These are phyloP conservation scores for Brienomyrus brachyistius DNA, from an alignment of 2,113 vertebrate genomes.

Conservation along the genomic window DNA sequence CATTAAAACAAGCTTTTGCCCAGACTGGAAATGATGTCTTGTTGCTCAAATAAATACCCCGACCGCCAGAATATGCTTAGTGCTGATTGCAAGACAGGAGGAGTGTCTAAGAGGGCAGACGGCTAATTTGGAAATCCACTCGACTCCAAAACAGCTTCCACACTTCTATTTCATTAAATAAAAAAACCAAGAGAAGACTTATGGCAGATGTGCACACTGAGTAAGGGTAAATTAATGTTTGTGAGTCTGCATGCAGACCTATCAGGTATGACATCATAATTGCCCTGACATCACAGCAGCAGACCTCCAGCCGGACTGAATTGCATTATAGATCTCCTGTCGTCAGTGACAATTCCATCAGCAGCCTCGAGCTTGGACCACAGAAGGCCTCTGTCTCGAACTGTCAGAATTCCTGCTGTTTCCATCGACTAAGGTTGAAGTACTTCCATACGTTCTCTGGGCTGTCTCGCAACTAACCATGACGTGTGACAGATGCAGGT, in stretches of 20 bases:
- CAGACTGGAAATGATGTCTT: slow-evolving; percentile 22
- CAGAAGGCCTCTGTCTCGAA: background rate
- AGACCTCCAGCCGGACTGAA: background rate
- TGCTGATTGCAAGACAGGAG: slow-evolving; percentile 11
- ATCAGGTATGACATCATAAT: background rate
- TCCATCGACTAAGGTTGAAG: background rate
- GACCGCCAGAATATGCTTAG: slow-evolving; percentile 9
- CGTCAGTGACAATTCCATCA: background rate
- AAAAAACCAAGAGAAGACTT: background rate
- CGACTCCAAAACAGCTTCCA: background rate
- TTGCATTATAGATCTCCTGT: background rate
- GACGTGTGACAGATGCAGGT: background rate
- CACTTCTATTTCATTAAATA: background rate
- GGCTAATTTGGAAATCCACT: slow-evolving; percentile 14
- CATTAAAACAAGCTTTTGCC: slow-evolving; percentile 12
- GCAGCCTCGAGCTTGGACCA: background rate
- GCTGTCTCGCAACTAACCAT: background rate
- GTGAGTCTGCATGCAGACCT: background rate
- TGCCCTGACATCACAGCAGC: background rate
- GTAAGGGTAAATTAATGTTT: background rate
- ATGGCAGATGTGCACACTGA: background rate
- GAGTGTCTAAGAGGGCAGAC: background rate
- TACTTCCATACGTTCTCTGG: background rate
- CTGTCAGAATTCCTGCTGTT: background rate
- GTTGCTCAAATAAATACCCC: slow-evolving; percentile 18